phyloP scores from a whole-genome alignment of 1,140 invertebrate genomes.

The Caerostris darwini region DNA sequence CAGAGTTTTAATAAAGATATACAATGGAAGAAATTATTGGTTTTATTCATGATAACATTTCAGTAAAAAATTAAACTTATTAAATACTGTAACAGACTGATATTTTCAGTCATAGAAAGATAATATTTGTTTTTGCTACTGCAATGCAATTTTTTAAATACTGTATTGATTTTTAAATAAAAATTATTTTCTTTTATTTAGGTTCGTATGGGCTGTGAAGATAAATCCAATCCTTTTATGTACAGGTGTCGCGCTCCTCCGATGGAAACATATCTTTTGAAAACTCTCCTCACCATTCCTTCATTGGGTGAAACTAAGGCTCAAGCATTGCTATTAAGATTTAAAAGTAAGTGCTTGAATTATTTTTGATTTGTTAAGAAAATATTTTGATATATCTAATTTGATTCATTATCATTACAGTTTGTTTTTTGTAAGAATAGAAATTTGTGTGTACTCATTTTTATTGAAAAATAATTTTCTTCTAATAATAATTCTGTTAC shows the following conservation, averaged over 20 bases:
- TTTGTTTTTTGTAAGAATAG: not conserved
- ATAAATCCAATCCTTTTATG: constrained; percentile 70
- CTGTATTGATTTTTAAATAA: not conserved
- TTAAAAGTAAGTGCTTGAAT: constrained; percentile 50
- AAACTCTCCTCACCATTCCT: constrained; percentile 63
- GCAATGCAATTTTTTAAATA: not conserved
- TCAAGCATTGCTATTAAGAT: constrained; percentile 68
- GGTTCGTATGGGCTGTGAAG: constrained; percentile 69
- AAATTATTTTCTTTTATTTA: not conserved
- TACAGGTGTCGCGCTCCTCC: constrained; percentile 44
- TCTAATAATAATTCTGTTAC: too few relatives aligned
- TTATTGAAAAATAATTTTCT: not conserved
- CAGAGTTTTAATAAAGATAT: too few relatives aligned
- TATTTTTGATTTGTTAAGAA: not conserved
- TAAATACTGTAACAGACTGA: too few relatives aligned
- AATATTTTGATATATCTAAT: not conserved
- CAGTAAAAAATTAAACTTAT: too few relatives aligned
- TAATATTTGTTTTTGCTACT: too few relatives aligned
- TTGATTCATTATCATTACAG: not conserved
- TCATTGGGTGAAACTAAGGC: constrained; percentile 72
- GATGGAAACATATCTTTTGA: constrained; percentile 63
- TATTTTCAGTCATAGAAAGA: too few relatives aligned
- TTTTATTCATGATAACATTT: too few relatives aligned
- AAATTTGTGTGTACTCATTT: not conserved
- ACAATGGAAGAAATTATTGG: too few relatives aligned